These are phyloP conservation scores for Brachystomella parvula DNA, from an alignment of 1,140 invertebrate species.

Conservation along the genomic window DNA sequence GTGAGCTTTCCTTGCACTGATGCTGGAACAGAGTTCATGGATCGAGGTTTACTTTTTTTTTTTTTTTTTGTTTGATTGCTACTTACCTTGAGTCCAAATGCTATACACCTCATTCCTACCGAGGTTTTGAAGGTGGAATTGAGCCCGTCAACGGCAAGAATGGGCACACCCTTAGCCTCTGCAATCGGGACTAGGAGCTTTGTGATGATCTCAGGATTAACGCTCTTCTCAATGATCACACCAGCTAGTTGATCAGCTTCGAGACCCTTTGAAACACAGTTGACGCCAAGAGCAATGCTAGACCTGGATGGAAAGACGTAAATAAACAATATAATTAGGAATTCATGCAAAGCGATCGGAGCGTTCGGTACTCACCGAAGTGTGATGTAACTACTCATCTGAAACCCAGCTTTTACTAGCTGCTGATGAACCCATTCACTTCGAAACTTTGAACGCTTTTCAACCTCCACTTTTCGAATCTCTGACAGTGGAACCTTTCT, in stretches of 20 bases:
- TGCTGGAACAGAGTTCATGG: too few relatives aligned
- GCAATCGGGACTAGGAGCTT: conserved; percentile 36
- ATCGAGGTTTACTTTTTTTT: too few relatives aligned
- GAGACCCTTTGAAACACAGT: conserved; percentile 27
- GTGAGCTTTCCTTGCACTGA: not conserved
- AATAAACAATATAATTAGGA: not conserved
- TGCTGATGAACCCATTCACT: conserved; percentile 13
- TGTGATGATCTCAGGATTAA: conserved; percentile 35
- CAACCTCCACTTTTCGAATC: conserved; percentile 20
- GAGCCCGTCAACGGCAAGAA: conserved; percentile 31
- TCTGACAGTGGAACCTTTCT: conserved; percentile 17
- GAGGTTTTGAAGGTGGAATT: conserved; percentile 10
- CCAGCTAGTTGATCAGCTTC: conserved; percentile 25
- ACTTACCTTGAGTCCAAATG: conserved; percentile 36
- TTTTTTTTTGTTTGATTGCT: too few relatives aligned
- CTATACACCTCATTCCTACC: conserved; percentile 31
- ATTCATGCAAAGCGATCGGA: not conserved
- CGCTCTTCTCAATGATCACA: conserved; percentile 33
- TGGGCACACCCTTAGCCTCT: conserved; percentile 20
- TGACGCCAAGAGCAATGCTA: conserved; percentile 30
- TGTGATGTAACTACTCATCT: conserved; percentile 12
- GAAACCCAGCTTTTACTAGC: conserved; percentile 14
- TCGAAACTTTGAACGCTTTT: conserved; percentile 21
- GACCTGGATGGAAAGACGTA: conserved; percentile 19
- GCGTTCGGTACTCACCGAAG: not conserved